phyloP scores from a whole-genome alignment of 2,888 invertebrate species.

The Phasia obesa region DNA sequence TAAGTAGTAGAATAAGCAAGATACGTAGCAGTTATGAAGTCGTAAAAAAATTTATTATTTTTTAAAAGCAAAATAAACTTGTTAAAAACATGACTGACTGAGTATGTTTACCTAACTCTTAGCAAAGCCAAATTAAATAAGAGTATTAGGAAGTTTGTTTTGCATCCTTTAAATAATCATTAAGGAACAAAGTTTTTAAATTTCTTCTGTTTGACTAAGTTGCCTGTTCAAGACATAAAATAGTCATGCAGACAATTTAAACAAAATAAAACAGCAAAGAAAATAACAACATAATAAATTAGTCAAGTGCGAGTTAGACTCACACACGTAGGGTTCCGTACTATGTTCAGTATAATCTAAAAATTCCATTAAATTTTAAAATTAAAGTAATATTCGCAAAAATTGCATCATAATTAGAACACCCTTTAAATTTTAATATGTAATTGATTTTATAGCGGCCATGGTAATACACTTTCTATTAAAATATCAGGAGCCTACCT shows the following conservation, averaged over 20 bases:
- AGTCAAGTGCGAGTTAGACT: no score
- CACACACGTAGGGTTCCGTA: no score
- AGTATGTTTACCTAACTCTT: background rate
- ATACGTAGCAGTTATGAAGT: no score
- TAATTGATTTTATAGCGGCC: no score
- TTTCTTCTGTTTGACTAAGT: background rate
- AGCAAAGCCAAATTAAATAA: background rate
- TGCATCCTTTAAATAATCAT: conserved; percentile 4
- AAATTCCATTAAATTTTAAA: no score
- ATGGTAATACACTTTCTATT: no score
- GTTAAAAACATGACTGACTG: background rate
- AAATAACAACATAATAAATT: background rate
- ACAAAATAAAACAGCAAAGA: background rate
- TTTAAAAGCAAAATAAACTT: background rate
- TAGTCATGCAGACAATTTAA: conserved; percentile 13
- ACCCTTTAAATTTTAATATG: no score
- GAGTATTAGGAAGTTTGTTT: background rate
- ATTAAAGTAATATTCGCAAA: no score
- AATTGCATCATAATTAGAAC: no score
- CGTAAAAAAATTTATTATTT: background rate
- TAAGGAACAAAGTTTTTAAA: background rate
- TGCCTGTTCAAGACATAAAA: background rate
- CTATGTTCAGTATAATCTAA: no score
- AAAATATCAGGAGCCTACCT: no score
- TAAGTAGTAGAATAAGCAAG: no score